Percentiles rank a stretch among this genome's conserved stretches.
phyloP scores from a whole-genome alignment of 2,888 invertebrate species.

The Perithous albicinctus region DNA sequence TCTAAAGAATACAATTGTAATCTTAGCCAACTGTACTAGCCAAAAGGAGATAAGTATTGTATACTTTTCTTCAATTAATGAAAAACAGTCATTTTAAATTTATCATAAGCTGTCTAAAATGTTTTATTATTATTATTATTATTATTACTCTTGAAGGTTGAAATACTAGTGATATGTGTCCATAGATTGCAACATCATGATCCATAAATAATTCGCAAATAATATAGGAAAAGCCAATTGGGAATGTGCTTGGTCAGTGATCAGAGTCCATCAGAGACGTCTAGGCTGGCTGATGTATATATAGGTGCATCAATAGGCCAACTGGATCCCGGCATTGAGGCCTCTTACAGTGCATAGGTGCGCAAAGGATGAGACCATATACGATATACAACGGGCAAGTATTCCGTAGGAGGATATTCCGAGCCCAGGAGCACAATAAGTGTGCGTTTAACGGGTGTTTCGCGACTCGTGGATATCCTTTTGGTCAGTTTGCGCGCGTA shows the following conservation, averaged over 20 bases:
- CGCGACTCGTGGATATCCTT: conserved; percentile 35
- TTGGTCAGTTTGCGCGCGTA: conserved; percentile 40
- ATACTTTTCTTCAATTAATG: background rate
- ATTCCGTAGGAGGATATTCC: conserved; percentile 20
- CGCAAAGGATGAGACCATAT: background rate
- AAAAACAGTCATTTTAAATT: background rate
- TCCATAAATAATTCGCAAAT: conserved; percentile 1
- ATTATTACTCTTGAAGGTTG: background rate
- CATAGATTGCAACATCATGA: background rate
- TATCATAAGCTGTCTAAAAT: background rate
- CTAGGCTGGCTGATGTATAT: background rate
- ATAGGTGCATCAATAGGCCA: background rate
- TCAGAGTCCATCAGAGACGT: conserved; percentile 23
- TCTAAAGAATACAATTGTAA: background rate
- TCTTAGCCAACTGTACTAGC: too few relatives aligned
- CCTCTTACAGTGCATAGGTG: background rate
- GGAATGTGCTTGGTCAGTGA: background rate
- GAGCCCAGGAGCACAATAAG: conserved; percentile 29
- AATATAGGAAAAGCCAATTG: background rate
- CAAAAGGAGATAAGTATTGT: background rate
- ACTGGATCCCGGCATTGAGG: background rate
- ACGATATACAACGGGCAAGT: conserved; percentile 8
- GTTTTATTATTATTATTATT: background rate
- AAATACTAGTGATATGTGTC: background rate
- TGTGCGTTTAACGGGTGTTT: conserved; percentile 51